Base-by-base conservation (phyloP, 2,888 invertebrate species). In the Sesia apiformis region DNA sequence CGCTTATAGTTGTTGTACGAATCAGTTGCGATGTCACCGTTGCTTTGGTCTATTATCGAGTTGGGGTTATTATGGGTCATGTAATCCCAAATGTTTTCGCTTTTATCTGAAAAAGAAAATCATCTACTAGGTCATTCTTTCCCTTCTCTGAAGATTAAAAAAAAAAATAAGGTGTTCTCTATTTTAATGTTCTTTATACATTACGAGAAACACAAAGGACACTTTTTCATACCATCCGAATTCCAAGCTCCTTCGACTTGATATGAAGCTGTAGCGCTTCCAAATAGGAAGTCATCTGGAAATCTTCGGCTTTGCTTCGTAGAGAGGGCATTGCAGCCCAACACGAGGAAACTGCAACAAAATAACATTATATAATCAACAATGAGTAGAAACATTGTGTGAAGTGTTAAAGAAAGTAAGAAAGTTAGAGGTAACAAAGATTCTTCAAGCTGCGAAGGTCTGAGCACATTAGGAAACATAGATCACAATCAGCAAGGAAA, bases 241-340 rank as follows among this genome's bases (percentile, higher is more conserved):
- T 81, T 63, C 81, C 80, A 81, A 4, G 61, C 81, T 6, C 81
- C 81, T 49, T 81, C 81, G 3, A 82, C 72, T 58, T 83, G 83
- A 58, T 81, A 81, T 0, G 83, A 58, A 1, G 83, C 76, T 2
- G 83, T 81, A 4, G 81, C 76, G 4, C 72, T 65, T 0, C 83
- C 83, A 23, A 83, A 79, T 1, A 79, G 55, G 56, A 83, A 83
- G 52, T 78, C 75, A 58, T 75, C 70, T 0, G 81, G 81, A 51
- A 83, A 83, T 50, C 38, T 64, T 51, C 77, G 66, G 40, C 8
- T 40, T 52, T 52, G 40, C 38, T 69, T 60, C 38, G 55, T 63
- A 23, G 54, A 40, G 3, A 54, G 38, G 40, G 63, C 64, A n/a
- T 62, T 49, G 51, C 66, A 63, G 56, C 57, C 53, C 41, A 58